Base-by-base conservation (phyloP, 2,888 invertebrate genomes). In the Thymelicus acteon region DNA sequence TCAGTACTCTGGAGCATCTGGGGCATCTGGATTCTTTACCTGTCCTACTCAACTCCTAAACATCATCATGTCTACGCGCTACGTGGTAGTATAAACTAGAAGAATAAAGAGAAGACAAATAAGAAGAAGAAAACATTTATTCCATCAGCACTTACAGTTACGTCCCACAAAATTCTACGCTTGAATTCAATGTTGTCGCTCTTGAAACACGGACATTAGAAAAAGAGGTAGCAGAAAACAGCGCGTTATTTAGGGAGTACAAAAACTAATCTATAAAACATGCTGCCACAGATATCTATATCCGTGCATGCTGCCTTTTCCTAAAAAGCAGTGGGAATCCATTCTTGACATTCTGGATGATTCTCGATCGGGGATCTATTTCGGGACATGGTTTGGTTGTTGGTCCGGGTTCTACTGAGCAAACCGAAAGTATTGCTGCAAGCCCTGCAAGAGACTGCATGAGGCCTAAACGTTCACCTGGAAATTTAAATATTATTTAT, bases 371-470 rank as follows among this genome's bases (percentile, higher is more conserved):
- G 10, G 66, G 66, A 12, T 66, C 66, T 5, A 66, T 57, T 44
- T 37, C n/a, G 2, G 66, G 66, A 58, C n/a, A 0, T 24, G 44
- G 40, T 7, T 6, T 2, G n/a, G 44, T 31, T n/a, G 12, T 54
- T 0, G 65, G 57, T 44, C 44, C 65, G 2, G 75, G 75, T 8
- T 65, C 69, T 8, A 76, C 74, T 4, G 74, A 61, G 57, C 71
- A 76, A 40, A 67, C 65, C 24, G 67, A 65, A 8, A 76, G 74
- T 7, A 75, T 62, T 19, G 76, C 75, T 0, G 75, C 76, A 15
- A 76, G 48, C 6, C 76, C 76, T 0, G 75, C 74, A 37, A 76
- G 57, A 1, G 76, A 72, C 69, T 76, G 76, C 76, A 76, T 76
- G 6, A 73, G 58, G 0, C 76, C 76, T 7, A 76, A 47, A 2